Conservation (phyloP, 2,888 invertebrate species). For the Zygothrica quintamaculata region DNA sequence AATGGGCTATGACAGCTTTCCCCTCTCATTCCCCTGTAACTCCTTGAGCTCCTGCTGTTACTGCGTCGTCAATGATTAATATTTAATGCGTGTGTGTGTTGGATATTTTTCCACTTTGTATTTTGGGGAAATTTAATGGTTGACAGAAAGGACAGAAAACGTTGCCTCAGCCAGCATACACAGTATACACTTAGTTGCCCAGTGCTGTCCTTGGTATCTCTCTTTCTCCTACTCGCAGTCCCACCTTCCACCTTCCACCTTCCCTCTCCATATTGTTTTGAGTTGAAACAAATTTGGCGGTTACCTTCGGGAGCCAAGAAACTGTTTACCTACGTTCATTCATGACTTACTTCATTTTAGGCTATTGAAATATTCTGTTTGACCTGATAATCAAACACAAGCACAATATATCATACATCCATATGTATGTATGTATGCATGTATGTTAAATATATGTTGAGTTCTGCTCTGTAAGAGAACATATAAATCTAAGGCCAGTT, state of each 20-base stretch:
- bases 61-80: slow-evolving; percentile 71
- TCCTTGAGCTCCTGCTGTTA: slow-evolving; percentile 6
- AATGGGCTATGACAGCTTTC: slow-evolving; percentile 1
- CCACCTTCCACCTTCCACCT: too few species aligned
- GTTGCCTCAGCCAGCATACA: background rate
- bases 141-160: slow-evolving; percentile 30
- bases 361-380: slow-evolving; percentile 73
- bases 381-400: slow-evolving; percentile 57
- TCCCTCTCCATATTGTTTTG: slow-evolving; percentile 52
- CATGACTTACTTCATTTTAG: slow-evolving; percentile 38
- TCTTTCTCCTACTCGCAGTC: too few species aligned
- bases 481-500: slow-evolving; percentile 20
- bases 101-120: slow-evolving; percentile 63
- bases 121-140: slow-evolving; percentile 77
- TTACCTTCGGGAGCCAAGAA: slow-evolving; percentile 55
- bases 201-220: slow-evolving; percentile 5
- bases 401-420: slow-evolving; percentile 21
- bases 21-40: too few species aligned
- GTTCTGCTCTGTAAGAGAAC: background rate
- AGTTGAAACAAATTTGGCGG: slow-evolving; percentile 41
- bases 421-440: slow-evolving; percentile 1
- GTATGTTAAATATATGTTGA: background rate
- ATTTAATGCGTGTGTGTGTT: slow-evolving; percentile 73
- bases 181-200: too few species aligned
- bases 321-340: slow-evolving; percentile 46